These are phyloP conservation scores for Leptopilina syphax DNA, from an alignment of 2,888 invertebrate genomes.

Conservation along the genomic window DNA sequence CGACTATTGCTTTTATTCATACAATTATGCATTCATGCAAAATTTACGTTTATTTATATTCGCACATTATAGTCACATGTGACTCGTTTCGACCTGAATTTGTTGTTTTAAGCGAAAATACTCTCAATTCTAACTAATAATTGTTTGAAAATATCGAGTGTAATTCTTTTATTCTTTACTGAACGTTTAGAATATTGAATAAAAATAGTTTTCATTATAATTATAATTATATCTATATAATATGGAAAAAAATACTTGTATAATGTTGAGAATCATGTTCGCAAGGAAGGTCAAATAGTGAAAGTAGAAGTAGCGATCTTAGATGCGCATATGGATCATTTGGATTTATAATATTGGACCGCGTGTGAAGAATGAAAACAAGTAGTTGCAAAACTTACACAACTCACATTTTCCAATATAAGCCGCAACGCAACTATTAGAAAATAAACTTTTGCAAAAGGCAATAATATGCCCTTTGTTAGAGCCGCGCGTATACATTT, in stretches of 20 bases:
- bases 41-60: background rate
- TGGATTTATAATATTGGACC: conserved; percentile 24
- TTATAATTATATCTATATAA: no score
- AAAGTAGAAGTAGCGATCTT: conserved; percentile 20
- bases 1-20: no score
- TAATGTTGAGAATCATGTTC: background rate
- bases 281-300: conserved; percentile 2
- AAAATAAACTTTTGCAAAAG: conserved; percentile 12
- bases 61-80: no score
- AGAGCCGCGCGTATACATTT: background rate
- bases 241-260: background rate
- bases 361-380: conserved; percentile 33
- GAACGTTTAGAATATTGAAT: no score
- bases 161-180: no score
- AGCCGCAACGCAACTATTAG: background rate
- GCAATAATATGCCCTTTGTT: conserved; percentile 24
- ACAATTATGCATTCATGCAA: background rate
- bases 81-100: no score
- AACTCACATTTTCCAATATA: conserved; percentile 9
- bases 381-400: conserved; percentile 15
- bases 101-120: no score
- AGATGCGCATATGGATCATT: conserved; percentile 39
- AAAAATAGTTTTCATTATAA: no score
- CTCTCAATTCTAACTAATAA: no score
- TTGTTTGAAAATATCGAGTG: no score